phyloP scores from a whole-genome alignment of 53 echinoderm and acorn worm genomes.

The Paelopatides confundens region DNA sequence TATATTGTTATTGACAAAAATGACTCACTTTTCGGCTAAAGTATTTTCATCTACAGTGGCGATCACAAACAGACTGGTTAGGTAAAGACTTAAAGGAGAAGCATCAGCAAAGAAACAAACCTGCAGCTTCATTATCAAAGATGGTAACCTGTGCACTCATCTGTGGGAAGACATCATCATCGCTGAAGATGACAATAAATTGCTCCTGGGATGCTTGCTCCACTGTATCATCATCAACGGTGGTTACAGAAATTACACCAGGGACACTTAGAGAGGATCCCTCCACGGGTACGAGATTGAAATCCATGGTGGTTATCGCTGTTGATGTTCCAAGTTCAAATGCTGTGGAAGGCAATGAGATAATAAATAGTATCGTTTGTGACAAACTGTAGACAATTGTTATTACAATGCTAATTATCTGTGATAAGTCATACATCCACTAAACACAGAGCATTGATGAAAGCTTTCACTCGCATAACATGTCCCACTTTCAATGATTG shows the following conservation, averaged over 20 bases:
- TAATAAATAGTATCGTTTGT: too few relatives aligned
- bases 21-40: too few relatives aligned
- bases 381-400: too few relatives aligned
- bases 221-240: background rate
- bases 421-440: too few relatives aligned
- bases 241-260: background rate
- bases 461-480: too few relatives aligned
- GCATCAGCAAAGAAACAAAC: background rate
- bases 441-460: too few relatives aligned
- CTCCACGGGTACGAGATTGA: background rate
- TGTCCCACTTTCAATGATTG: too few relatives aligned
- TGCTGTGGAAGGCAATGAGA: background rate
- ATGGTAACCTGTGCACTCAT: background rate
- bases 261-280: background rate
- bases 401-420: too few relatives aligned
- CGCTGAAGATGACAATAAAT: background rate
- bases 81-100: background rate
- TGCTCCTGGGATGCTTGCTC: background rate
- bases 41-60: too few relatives aligned
- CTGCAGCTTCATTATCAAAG: conserved; percentile 2
- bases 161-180: conserved; percentile 12
- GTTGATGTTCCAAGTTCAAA: background rate
- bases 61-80: too few relatives aligned
- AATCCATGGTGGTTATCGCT: background rate
- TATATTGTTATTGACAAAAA: too few relatives aligned